Base-by-base conservation (phyloP, 2,113 vertebrate genomes). In the Perccottus glenii region DNA sequence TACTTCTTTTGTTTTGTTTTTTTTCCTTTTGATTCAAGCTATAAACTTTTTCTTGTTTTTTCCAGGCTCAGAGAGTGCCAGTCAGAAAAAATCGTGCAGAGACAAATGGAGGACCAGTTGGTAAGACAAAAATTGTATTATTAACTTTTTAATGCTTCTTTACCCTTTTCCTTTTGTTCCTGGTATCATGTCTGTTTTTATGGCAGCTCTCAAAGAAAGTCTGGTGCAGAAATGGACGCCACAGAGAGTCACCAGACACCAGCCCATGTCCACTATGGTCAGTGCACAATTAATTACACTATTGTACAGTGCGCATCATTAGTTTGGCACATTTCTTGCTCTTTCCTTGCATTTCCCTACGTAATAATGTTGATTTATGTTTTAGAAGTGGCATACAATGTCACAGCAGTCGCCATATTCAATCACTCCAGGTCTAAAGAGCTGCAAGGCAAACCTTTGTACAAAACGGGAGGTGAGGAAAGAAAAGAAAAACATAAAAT, bases 21-120 rank as follows among this genome's bases (percentile, higher is more conserved):
- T 7, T 56, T 7, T 42, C 3, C 9, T 58, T 58, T 43, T 11
- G n/a, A 4, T 2, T 10, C 5, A 50, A 16, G 16, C 5, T 19
- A 19, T n/a, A 14, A 7, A 16, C n/a, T 1, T 11, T 44, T 38
- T 10, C 42, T 61, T 52, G 52, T 36, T 4, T 38, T 49, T 72
- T 19, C 58, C 72, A 93, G 92, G 88, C 90, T 69, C 90, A 81
- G 68, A 84, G 92, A 80, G 89, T 93, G 10, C 90, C 86, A 0
- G 48, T 91, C 38, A 84, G 48, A 57, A 92, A 88, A 63, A 61
- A 38, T 12, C 60, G 5, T 4, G 35, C 47, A 5, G 90, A 87
- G 58, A 58, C 59, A 0, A 43, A 38, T 6, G 51, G 11, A 14
- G 59, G 10, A 36, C 3, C 68, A 77, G 6, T 32, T 38, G 86